Base-by-base conservation (phyloP, 2,797 vertebrate genomes). In the Microctenopoma steveboyesi region DNA sequence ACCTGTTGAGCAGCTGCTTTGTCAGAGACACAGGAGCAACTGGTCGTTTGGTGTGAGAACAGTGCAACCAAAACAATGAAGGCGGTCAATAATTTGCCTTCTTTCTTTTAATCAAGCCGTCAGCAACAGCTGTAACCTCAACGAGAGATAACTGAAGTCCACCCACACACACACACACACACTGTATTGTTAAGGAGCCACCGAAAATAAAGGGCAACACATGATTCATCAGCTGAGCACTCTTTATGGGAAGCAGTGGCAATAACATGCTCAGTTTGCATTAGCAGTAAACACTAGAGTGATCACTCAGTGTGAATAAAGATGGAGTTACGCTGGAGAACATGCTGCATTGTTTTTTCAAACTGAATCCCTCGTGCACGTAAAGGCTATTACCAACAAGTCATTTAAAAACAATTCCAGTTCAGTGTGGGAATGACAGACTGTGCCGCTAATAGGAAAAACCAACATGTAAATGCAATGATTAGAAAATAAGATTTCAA, bases 11-110 rank as follows among this genome's bases (percentile, higher is more conserved):
- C 4, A 7, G 42, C 25, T 16, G 52, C 22, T 64, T 30, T 27
- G 12, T 56, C 47, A 8, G 22, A 33, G 7, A 33, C 1, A 55
- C 25, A 12, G 6, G 27, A 37, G 5, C 10, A 7, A 30, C 47
- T 39, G 54, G 12, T 53, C 15, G 28, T 30, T 30, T 30, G 5
- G 30, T 12, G 16, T 25, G 33, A 50, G 50, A 22, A 3, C 14
- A 49, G 18, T n/a, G 58, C 55, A 55, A 16, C 18, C 42, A 16
- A 59, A 64, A 42, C 59, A 50, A 64, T 7, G 39, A 8, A 27
- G 11, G 28, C 18, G 53, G 5, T 5, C 4, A 33, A 7, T 33
- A 33, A 5, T 5, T 33, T 33, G 4, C 5, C 5, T 33, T 33
- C 22, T 33, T 33, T 7, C 30, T 33, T 33, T 33, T 33, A 33